Conservation (phyloP, 2,113 vertebrate genomes). For the Phrynocephalus versicolor region DNA sequence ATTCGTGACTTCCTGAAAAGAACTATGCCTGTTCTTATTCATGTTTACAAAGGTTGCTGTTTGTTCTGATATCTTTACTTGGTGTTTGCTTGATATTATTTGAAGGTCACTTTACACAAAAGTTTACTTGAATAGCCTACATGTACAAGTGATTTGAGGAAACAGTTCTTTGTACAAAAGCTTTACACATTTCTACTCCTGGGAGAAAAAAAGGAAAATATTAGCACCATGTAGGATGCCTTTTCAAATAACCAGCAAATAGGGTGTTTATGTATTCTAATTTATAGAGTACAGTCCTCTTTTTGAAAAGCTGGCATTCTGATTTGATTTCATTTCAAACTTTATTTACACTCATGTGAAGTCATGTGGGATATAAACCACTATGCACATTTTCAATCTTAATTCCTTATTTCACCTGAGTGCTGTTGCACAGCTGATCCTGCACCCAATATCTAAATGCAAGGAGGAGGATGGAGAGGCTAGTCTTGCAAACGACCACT, state of each 20-base stretch:
- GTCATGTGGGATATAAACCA: too few species aligned
- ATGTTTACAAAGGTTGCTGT: not conserved
- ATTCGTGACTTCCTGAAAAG: too few species aligned
- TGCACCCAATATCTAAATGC: too few species aligned
- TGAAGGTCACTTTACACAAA: too few species aligned
- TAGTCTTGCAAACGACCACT: too few species aligned
- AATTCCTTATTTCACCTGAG: too few species aligned
- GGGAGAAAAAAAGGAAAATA: constrained; percentile 24
- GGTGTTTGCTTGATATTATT: not conserved
- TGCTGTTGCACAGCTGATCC: too few species aligned
- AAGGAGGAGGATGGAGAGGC: too few species aligned
- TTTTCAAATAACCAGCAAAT: not conserved
- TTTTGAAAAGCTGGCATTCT: not conserved
- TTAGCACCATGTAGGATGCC: not conserved
- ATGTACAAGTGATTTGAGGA: constrained; percentile 7
- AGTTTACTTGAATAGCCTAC: constrained; percentile 17
- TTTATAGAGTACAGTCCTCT: not conserved
- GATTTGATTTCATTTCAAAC: too few species aligned
- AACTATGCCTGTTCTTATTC: too few species aligned
- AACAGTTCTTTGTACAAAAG: not conserved
- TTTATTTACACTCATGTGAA: too few species aligned
- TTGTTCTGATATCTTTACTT: not conserved
- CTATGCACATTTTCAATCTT: too few species aligned
- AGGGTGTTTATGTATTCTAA: not conserved
- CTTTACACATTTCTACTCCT: constrained; percentile 35